Base-by-base conservation (phyloP, 2,888 invertebrate species). In the Chalcis sispes region DNA sequence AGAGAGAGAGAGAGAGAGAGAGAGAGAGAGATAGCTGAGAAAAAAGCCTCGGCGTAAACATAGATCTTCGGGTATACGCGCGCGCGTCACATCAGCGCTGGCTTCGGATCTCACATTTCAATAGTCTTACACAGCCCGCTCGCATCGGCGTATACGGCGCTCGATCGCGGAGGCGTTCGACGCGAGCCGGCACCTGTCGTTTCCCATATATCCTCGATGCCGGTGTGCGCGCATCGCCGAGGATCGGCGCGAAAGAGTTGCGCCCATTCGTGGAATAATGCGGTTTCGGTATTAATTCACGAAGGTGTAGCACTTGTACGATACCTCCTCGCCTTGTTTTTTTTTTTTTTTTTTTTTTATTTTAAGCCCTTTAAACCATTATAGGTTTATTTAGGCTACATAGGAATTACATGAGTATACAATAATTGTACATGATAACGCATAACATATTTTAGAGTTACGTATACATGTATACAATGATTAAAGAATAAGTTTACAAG, bases 101-200 rank as follows among this genome's bases (percentile, higher is more conserved):
- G 46, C 64, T 40, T 23, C 54, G 70, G 32, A 56, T 50, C 66
- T 73, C 66, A 23, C 50, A 66, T 73, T 73, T 66, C 73, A 73
- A 73, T 73, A 50, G 54, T 23, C 20, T 32, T n/a, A 10, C 42
- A 15, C 40, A 36, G 54, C 15, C 27, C 56, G 54, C 15, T 27
- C 56, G 27, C 27, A 27, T 2, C 4, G 8, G 42, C 46, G 29
- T 13, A 29, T 13, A 46, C 36, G 8, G 32, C 5, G 32, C 32
- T 15, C 58, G 58, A 50, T 40, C 54, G 72, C 56, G 66, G 73
- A 73, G 73, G 73, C 73, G 73, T 73, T 73, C 59, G 65, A 62
- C 71, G 54, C 62, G 48, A 40, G 10, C 15, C 4, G 67, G 69
- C 72, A 70, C 75, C 70, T 75, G 69, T 70, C 75, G 69, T 58